phyloP scores from a whole-genome alignment of 2,113 vertebrate species.

The Myotis brandtii region DNA sequence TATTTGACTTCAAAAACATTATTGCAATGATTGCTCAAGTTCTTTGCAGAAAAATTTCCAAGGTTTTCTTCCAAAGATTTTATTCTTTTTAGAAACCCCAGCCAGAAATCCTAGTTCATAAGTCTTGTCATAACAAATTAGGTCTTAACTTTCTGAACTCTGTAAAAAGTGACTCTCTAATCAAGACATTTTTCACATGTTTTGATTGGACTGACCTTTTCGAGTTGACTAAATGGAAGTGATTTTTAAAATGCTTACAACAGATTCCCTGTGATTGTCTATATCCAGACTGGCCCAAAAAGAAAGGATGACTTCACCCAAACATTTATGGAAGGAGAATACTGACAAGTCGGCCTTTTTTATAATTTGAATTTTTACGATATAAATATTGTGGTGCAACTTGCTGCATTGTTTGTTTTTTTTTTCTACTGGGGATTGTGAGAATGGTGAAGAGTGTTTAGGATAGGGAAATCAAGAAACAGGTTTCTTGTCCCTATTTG shows the following conservation, averaged over 20 bases:
- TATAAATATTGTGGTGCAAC: neutral
- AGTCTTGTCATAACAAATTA: conserved; percentile 65
- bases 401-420: neutral
- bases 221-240: conserved; percentile 63
- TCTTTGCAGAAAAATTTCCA: conserved; percentile 38
- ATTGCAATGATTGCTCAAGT: conserved; percentile 6
- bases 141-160: conserved; percentile 65
- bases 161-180: conserved; percentile 61
- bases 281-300: conserved; percentile 41
- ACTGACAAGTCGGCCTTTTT: neutral
- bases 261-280: conserved; percentile 51
- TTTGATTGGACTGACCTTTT: conserved; percentile 76
- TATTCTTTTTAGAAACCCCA: conserved; percentile 38
- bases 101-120: conserved; percentile 46
- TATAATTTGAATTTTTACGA: neutral
- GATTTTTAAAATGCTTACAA: conserved; percentile 72
- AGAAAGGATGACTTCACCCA: conserved; percentile 53
- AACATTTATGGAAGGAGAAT: conserved; percentile 50
- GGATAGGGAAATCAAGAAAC: neutral
- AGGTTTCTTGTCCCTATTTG: neutral
- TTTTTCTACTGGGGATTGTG: neutral
- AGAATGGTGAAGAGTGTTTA: neutral
- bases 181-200: conserved; percentile 64
- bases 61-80: conserved; percentile 32
- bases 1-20: conserved; percentile 35